Evolutionary conservation across 2,888 invertebrate genomes (phyloP).

Genomic region (Lymantria dispar): DNA sequence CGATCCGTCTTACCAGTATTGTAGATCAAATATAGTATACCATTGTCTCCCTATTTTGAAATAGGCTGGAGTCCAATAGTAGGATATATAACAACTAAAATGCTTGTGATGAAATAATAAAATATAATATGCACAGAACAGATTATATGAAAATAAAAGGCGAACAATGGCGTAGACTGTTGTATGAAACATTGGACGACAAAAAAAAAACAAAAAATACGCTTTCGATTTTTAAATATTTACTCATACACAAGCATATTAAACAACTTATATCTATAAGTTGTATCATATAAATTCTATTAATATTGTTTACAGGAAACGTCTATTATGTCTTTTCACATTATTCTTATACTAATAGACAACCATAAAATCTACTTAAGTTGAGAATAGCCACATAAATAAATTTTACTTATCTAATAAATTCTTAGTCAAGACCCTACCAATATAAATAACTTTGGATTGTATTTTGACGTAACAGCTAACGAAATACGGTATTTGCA

Average conservation of each 20-base stretch:
- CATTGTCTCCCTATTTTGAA: too few relatives aligned
- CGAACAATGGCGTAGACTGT: neutral
- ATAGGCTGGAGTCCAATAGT: too few relatives aligned
- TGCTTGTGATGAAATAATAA: too few relatives aligned
- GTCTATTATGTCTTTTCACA: slow-evolving; percentile 4
- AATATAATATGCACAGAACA: too few relatives aligned
- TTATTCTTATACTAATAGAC: slow-evolving; percentile 8
- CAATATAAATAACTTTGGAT: slow-evolving; percentile 9
- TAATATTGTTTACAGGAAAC: neutral
- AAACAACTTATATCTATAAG: neutral
- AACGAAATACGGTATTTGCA: slow-evolving; percentile 12
- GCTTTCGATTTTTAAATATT: neutral
- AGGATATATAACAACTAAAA: too few relatives aligned
- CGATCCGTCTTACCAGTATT: too few relatives aligned
- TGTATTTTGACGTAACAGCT: slow-evolving; percentile 6
- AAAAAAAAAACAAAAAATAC: neutral
- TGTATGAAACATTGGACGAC: neutral
- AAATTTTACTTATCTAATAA: slow-evolving; percentile 12
- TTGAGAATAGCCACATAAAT: slow-evolving; percentile 5
- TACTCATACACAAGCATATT: neutral
- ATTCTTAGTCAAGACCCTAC: slow-evolving; percentile 5
- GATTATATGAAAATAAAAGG: neutral
- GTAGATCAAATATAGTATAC: too few relatives aligned
- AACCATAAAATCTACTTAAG: slow-evolving; percentile 7
- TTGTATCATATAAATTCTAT: neutral